Percentiles rank a stretch among this genome's conserved stretches.
phyloP scores from a whole-genome alignment of 2,888 invertebrate species.

The Lycaena phlaeas region DNA sequence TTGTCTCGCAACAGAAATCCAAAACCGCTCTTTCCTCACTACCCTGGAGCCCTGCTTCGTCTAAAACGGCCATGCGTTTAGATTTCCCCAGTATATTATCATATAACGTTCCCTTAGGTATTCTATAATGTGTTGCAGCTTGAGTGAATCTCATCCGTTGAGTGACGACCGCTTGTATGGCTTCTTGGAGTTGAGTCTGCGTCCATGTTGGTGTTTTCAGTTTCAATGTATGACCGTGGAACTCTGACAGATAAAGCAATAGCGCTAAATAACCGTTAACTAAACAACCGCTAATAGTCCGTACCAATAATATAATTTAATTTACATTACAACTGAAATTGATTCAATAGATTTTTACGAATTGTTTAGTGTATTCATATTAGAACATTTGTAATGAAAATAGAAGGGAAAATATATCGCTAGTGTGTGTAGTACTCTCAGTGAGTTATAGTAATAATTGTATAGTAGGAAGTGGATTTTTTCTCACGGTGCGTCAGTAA shows the following conservation, averaged over 20 bases:
- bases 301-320: conserved; percentile 21
- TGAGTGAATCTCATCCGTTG: conserved; percentile 86
- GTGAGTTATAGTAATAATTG: too few relatives aligned
- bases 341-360: too few relatives aligned
- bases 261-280: conserved; percentile 22
- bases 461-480: conserved; percentile 17
- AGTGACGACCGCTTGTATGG: conserved; percentile 81
- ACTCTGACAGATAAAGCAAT: conserved; percentile 47
- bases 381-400: too few relatives aligned
- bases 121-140: conserved; percentile 79
- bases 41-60: conserved; percentile 75
- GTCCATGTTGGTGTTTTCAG: conserved; percentile 84
- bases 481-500: conserved; percentile 30
- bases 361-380: too few relatives aligned
- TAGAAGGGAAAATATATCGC: too few relatives aligned
- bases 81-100: conserved; percentile 85
- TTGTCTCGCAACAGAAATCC: conserved; percentile 82
- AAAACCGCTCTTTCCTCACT: conserved; percentile 77
- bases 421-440: too few relatives aligned
- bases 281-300: too few relatives aligned
- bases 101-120: conserved; percentile 84
- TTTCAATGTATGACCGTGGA: conserved; percentile 77
- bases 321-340: not conserved
- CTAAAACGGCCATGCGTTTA: conserved; percentile 82
- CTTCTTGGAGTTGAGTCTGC: conserved; percentile 81